Evolutionary conservation across 1,140 invertebrate species (phyloP).

Genomic region (Zaprionus gabonicus): DNA sequence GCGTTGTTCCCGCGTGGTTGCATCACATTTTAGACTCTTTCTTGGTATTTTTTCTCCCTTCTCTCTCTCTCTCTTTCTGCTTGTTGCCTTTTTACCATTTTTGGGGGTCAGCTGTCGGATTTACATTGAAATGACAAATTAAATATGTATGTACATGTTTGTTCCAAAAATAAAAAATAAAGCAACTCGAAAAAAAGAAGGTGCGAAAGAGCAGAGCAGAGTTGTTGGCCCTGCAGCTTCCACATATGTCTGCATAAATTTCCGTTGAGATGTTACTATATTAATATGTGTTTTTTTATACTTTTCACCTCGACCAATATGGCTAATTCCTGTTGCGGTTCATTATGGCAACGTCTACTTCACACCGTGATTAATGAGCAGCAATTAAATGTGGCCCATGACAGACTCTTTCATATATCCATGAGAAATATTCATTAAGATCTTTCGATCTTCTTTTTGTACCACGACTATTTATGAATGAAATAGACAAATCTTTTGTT

Average conservation of each 20-base stretch:
- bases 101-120: conserved; percentile 74
- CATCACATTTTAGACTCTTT: conserved; percentile 79
- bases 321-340: conserved; percentile 44
- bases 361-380: conserved; percentile 35
- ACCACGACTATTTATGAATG: neutral
- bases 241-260: conserved; percentile 63
- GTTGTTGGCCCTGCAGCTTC: conserved; percentile 68
- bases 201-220: conserved; percentile 47
- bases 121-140: conserved; percentile 76
- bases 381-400: conserved; percentile 29
- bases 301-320: conserved; percentile 40
- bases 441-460: neutral
- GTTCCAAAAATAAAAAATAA: conserved; percentile 40
- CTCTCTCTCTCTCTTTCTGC: conserved; percentile 9
- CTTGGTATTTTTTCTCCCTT: conserved; percentile 44
- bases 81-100: conserved; percentile 32
- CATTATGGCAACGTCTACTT: conserved; percentile 19
- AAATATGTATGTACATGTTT: conserved; percentile 60
- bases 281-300: conserved; percentile 31
- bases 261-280: conserved; percentile 15
- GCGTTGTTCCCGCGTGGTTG: conserved; percentile 41
- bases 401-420: neutral
- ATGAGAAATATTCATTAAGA: neutral
- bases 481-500: conserved; percentile 11
- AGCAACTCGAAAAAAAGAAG: conserved; percentile 19